Evolutionary conservation across 2,113 vertebrate genomes (phyloP).

Genomic region (Xerus inauris): DNA sequence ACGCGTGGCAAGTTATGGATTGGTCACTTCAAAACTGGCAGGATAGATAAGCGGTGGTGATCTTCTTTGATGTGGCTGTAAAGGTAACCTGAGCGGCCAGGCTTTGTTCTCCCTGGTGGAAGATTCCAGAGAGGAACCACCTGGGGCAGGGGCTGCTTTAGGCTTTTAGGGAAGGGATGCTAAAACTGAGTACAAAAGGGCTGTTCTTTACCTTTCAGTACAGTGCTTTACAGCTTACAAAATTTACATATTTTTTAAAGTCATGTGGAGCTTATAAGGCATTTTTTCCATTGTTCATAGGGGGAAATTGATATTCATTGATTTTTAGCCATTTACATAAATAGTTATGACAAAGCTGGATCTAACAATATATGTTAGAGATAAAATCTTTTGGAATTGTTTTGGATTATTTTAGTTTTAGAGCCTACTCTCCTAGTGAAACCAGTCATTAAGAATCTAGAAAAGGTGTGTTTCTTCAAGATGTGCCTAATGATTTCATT

Average conservation of each 20-base stretch:
- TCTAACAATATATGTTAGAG: neutral
- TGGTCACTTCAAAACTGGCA: too few relatives aligned
- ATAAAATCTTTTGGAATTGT: neutral
- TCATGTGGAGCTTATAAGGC: neutral
- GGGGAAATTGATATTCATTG: neutral
- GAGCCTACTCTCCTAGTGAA: neutral
- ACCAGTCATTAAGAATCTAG: neutral
- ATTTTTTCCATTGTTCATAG: neutral
- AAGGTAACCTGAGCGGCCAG: too few relatives aligned
- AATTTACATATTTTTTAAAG: neutral
- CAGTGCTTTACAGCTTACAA: neutral
- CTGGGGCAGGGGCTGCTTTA: too few relatives aligned
- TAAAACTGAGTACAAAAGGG: too few relatives aligned
- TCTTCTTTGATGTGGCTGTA: too few relatives aligned
- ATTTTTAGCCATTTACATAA: neutral
- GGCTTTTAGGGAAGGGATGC: too few relatives aligned
- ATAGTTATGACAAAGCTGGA: neutral
- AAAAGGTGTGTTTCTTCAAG: conserved; percentile 31
- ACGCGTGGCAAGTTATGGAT: too few relatives aligned
- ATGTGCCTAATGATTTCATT: conserved; percentile 15
- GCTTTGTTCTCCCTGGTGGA: too few relatives aligned
- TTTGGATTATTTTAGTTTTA: conserved; percentile 35
- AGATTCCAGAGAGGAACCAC: too few relatives aligned
- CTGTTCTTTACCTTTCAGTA: too few relatives aligned
- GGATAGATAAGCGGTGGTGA: too few relatives aligned